Percentiles rank a stretch among this genome's conserved stretches.
phyloP scores from a whole-genome alignment of 2,797 vertebrate genomes.

The Limosa lapponica region DNA sequence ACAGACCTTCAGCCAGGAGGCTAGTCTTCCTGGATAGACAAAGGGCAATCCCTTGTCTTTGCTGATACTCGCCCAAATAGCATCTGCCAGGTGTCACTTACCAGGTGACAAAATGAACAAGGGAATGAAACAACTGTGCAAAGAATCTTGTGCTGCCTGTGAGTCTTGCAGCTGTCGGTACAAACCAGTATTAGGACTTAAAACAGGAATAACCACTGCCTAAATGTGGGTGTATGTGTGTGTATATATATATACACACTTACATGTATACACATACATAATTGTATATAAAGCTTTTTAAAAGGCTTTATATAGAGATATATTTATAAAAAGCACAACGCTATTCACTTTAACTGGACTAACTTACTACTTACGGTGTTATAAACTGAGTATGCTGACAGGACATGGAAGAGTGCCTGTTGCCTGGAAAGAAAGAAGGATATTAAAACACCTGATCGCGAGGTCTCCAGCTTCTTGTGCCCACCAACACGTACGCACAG shows the following conservation, averaged over 20 bases:
- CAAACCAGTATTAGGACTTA: background rate
- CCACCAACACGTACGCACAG: fast-evolving
- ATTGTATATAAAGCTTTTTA: background rate
- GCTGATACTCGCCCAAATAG: background rate
- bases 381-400: slow-evolving; percentile 91
- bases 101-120: background rate
- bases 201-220: background rate
- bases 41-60: background rate
- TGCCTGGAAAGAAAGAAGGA: slow-evolving; percentile 80
- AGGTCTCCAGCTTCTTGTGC: background rate
- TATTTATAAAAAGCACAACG: fast-evolving
- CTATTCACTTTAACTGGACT: background rate
- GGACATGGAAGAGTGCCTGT: slow-evolving; percentile 88
- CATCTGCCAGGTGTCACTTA: background rate
- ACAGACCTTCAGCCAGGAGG: background rate
- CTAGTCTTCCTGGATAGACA: background rate
- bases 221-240: background rate
- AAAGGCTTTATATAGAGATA: background rate
- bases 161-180: background rate
- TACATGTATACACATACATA: background rate
- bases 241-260: background rate
- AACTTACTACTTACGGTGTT: slow-evolving; percentile 85
- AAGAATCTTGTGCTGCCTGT: background rate
- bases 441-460: background rate
- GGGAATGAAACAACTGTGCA: background rate